A percentile compares a stretch with the other conserved stretches of the same genome.
phyloP scores from a whole-genome alignment of 2,113 vertebrate species.

The Junco hyemalis region DNA sequence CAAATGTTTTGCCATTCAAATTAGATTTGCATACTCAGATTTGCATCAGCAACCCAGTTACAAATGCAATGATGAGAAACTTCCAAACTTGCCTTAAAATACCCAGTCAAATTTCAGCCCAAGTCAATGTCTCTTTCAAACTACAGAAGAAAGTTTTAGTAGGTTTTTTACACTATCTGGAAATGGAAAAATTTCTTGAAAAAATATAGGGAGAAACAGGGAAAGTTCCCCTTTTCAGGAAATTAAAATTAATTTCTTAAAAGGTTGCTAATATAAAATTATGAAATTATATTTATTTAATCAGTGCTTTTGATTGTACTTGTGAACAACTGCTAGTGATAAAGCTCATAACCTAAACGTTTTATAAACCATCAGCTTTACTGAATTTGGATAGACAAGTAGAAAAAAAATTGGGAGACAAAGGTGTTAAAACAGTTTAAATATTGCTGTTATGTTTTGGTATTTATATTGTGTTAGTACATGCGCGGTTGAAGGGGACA shows the following conservation, averaged over 20 bases:
- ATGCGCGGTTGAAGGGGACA: neutral
- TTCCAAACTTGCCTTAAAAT: neutral
- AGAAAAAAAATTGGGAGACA: neutral
- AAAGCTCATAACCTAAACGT: neutral
- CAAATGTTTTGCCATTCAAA: slow-evolving; percentile 7
- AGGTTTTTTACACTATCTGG: neutral
- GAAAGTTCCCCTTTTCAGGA: neutral
- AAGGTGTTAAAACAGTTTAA: neutral
- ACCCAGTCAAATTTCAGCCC: neutral
- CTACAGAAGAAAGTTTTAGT: neutral
- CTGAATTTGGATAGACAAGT: neutral
- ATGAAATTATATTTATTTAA: neutral
- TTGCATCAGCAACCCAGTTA: neutral
- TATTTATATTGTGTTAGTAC: neutral
- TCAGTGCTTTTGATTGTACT: neutral
- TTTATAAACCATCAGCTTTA: neutral
- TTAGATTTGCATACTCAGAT: neutral
- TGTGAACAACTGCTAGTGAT: neutral
- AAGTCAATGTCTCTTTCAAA: neutral
- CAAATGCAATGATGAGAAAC: neutral
- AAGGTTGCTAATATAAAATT: neutral
- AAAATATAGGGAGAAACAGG: neutral
- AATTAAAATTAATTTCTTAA: neutral
- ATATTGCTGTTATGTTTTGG: neutral
- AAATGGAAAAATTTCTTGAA: neutral